These are phyloP conservation scores for Petrophora chlorosata DNA, from an alignment of 2,888 invertebrate genomes.

Conservation along the genomic window DNA sequence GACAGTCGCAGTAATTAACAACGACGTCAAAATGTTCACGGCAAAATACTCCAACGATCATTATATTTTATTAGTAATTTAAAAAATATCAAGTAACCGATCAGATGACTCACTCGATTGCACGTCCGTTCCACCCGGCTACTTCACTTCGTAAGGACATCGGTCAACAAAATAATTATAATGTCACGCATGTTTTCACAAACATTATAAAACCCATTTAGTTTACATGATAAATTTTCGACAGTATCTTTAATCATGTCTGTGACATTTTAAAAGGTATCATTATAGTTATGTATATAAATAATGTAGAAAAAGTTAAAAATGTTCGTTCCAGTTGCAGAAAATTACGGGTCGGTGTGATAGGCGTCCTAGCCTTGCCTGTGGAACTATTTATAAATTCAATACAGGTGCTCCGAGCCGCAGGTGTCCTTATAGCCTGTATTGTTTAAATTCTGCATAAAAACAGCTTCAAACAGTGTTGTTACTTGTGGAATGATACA, in stretches of 20 bases:
- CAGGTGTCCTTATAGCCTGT: slow-evolving; percentile 75
- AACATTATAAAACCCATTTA: background rate
- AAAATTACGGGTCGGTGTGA: slow-evolving; percentile 20
- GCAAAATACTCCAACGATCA: background rate
- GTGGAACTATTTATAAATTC: slow-evolving; percentile 69
- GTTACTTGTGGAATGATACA: slow-evolving; percentile 29
- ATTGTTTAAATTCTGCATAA: slow-evolving; percentile 74
- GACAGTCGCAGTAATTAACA: too few species aligned
- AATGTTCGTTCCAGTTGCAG: background rate
- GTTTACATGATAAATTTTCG: background rate
- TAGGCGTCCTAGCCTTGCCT: slow-evolving; percentile 21
- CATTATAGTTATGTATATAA: background rate
- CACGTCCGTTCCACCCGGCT: slow-evolving; percentile 2
- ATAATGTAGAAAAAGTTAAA: background rate
- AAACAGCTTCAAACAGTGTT: slow-evolving; percentile 51
- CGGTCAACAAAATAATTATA: background rate
- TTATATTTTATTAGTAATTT: too few species aligned
- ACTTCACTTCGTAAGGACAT: background rate
- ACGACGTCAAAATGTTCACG: too few species aligned
- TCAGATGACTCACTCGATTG: background rate
- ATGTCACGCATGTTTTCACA: slow-evolving; percentile 2
- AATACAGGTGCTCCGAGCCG: slow-evolving; percentile 67
- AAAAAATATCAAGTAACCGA: too few species aligned
- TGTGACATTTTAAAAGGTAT: slow-evolving; percentile 3
- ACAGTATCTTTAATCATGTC: slow-evolving; percentile 2